phyloP scores from a whole-genome alignment of 2,888 invertebrate genomes.

The Apamea anceps region DNA sequence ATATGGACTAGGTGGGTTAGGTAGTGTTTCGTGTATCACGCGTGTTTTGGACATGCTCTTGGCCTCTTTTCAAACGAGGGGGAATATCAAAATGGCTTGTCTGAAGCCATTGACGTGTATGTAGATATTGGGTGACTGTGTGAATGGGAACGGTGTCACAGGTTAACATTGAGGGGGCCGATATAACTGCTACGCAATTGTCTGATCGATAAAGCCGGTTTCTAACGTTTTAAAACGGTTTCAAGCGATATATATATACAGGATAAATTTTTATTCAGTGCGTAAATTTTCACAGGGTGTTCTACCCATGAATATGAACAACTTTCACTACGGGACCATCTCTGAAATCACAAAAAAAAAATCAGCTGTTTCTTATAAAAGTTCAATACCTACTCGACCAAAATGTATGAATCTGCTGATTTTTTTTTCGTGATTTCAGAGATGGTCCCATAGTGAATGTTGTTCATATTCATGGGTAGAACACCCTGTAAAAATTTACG shows the following conservation, averaged over 20 bases:
- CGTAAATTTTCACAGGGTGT: too few relatives aligned
- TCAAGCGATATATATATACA: background rate
- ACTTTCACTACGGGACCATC: too few relatives aligned
- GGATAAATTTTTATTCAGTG: too few relatives aligned
- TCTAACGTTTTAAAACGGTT: background rate
- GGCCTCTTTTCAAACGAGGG: slow-evolving; percentile 25
- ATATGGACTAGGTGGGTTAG: background rate
- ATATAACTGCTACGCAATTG: background rate
- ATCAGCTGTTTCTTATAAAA: too few relatives aligned
- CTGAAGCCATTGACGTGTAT: background rate
- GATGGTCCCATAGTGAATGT: too few relatives aligned
- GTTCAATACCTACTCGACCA: too few relatives aligned
- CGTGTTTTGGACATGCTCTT: background rate
- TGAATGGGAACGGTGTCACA: slow-evolving; percentile 11
- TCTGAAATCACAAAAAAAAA: too few relatives aligned
- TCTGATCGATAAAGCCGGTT: background rate
- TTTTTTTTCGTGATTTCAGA: too few relatives aligned
- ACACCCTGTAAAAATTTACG: too few relatives aligned
- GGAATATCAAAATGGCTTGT: slow-evolving; percentile 16
- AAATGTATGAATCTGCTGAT: too few relatives aligned
- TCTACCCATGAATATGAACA: too few relatives aligned
- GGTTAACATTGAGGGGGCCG: background rate
- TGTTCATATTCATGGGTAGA: too few relatives aligned
- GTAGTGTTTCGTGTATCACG: background rate
- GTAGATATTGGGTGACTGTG: slow-evolving; percentile 11